phyloP scores from a whole-genome alignment of 2,888 invertebrate genomes.

The Linnaemya vulpina region DNA sequence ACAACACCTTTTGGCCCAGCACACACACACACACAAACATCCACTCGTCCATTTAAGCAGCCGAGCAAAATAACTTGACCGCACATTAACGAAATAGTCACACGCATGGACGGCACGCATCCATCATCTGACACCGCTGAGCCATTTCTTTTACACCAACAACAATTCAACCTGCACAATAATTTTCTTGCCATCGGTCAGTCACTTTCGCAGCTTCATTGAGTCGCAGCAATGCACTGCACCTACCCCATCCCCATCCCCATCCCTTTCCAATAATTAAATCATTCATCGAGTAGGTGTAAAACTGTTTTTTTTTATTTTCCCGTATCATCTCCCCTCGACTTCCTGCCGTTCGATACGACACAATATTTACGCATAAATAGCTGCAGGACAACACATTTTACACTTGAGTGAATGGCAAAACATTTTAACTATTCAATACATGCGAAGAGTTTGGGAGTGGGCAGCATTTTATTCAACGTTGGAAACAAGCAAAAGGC shows the following conservation, averaged over 20 bases:
- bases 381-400: conserved; percentile 71
- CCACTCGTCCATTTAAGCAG: conserved; percentile 23
- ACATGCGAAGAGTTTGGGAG: neutral
- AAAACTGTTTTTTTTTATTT: conserved; percentile 61
- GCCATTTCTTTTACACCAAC: neutral
- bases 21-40: neutral
- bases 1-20: conserved; percentile 72
- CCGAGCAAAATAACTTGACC: conserved; percentile 48
- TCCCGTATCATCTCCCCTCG: conserved; percentile 30
- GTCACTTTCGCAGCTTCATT: neutral
- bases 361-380: conserved; percentile 71
- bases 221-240: conserved; percentile 24
- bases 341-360: conserved; percentile 1
- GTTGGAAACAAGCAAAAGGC: conserved; percentile 18
- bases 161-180: conserved; percentile 26
- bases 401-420: conserved; percentile 69
- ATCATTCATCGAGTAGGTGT: conserved; percentile 70
- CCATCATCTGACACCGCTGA: conserved; percentile 17
- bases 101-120: conserved; percentile 59
- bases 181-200: conserved; percentile 20
- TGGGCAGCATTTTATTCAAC: conserved; percentile 27
- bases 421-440: conserved; percentile 69
- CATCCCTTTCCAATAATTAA: conserved; percentile 56
- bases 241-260: conserved; percentile 44
- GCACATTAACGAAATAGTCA: conserved; percentile 52